A percentile compares a stretch with the other conserved stretches of the same genome.
Evolutionary conservation across 2,888 invertebrate species (phyloP).

Genomic region (Drosophila maculinotata): DNA sequence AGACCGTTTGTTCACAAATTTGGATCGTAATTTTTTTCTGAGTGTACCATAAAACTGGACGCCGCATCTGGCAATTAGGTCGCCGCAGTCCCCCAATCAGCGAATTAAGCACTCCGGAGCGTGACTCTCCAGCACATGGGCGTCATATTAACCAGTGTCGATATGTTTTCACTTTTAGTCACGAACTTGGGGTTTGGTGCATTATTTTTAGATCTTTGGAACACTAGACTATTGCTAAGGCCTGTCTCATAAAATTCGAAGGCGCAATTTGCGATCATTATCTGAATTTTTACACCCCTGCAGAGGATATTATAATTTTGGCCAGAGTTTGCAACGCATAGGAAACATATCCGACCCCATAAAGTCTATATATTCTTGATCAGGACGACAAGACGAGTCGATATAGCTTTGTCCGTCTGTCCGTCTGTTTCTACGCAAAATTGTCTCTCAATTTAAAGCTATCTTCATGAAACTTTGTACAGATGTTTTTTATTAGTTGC

Average conservation of each 20-base stretch:
- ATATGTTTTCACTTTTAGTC: constrained; percentile 48
- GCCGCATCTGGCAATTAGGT: constrained; percentile 34
- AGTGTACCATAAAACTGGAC: constrained; percentile 24
- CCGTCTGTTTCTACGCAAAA: background rate
- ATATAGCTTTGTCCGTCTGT: background rate
- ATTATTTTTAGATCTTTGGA: constrained; percentile 31
- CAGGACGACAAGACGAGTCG: too few species aligned
- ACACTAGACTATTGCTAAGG: constrained; percentile 12
- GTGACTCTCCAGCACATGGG: constrained; percentile 63
- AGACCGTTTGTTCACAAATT: too few species aligned
- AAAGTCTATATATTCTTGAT: too few species aligned
- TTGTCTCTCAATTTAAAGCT: too few species aligned
- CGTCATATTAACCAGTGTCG: constrained; percentile 45
- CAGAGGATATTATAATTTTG: too few species aligned
- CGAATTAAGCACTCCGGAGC: constrained; percentile 46
- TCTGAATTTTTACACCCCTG: background rate
- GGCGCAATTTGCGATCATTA: constrained; percentile 6
- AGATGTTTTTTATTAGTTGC: too few species aligned
- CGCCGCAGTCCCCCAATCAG: constrained; percentile 26
- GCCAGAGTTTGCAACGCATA: too few species aligned
- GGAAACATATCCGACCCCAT: too few species aligned
- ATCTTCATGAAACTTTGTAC: too few species aligned
- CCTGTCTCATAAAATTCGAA: constrained; percentile 1
- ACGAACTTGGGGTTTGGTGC: constrained; percentile 50
- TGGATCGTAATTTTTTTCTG: too few species aligned